Evolutionary conservation across 2,113 vertebrate species (phyloP), one percentile per base, ranked within the genome.

Genomic region (Proteles cristata): DNA sequence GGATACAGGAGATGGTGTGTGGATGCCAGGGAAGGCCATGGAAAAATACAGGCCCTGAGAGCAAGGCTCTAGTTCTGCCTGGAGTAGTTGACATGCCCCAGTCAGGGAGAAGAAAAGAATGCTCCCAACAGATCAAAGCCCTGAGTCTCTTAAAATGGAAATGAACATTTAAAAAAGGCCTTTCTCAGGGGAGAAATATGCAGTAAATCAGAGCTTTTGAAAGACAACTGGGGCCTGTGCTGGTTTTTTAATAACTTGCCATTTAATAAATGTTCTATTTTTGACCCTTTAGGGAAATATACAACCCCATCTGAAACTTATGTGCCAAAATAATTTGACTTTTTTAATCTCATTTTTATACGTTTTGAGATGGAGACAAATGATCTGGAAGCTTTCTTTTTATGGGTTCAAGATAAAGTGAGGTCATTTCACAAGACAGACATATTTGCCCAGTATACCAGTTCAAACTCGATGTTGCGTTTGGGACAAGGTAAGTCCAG

Each of bases 251-350:
- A 94, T 97, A 97, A 98, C 97, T 97, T 81, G 53, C 95, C 85
- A 31, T 94, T 98, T 97, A 98, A 98, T 96, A 97, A 95, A 96
- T 96, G 97, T 98, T 98, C 98, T 98, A 97, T 98, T 98, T 98
- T 97, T 96, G 96, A 96, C 96, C 95, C 98, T 97, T 96, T 97
- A 97, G 98, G 98, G 97, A 98, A 98, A 97, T 98, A 97, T 55
- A 96, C 92, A 97, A 96, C 93, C 97, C 77, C 68, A 89, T 91
- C 90, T 95, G 85, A 97, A 97, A 97, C 91, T 88, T 94, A 90
- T 25, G 85, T 79, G 77, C 93, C 94, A 95, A 97, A 98, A 97
- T 97, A 96, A 94, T 71, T 92, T 90, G 85, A 92, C 53, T 58
- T 76, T 85, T 6, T 7, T 61, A 45, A 90, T 80, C 79, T 96